Percentiles rank a stretch among this genome's conserved stretches.
These are phyloP conservation scores for Hyalella azteca DNA, from an alignment of 2,888 invertebrate genomes.

Conservation along the genomic window DNA sequence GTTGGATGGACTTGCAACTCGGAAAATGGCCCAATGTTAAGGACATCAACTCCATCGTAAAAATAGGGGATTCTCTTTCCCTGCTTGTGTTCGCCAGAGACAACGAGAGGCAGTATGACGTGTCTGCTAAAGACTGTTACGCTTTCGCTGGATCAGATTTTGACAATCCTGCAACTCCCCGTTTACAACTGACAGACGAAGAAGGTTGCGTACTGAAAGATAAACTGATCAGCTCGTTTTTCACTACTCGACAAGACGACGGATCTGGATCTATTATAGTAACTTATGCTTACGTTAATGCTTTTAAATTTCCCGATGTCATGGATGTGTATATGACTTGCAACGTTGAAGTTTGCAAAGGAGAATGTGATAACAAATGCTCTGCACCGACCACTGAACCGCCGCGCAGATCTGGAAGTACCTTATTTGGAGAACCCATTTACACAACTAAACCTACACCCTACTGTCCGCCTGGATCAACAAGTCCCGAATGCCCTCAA, in stretches of 20 bases:
- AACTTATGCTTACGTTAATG: constrained; percentile 59
- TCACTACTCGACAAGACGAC: constrained; percentile 62
- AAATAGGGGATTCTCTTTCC: constrained; percentile 61
- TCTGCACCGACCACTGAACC: constrained; percentile 38
- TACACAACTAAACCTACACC: constrained; percentile 39
- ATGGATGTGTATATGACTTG: constrained; percentile 60
- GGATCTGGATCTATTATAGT: constrained; percentile 67
- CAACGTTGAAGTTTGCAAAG: constrained; percentile 60
- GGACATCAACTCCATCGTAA: constrained; percentile 60
- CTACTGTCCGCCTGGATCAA: constrained; percentile 40
- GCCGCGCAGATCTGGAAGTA: constrained; percentile 43
- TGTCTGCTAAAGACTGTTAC: constrained; percentile 61
- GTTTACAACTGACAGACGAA: constrained; percentile 59
- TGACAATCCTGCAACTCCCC: constrained; percentile 47
- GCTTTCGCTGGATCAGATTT: constrained; percentile 59
- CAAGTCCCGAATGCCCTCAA: constrained; percentile 35
- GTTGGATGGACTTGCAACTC: constrained; percentile 60
- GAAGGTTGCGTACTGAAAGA: constrained; percentile 61
- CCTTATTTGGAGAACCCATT: constrained; percentile 52
- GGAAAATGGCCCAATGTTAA: constrained; percentile 59
- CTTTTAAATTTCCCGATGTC: constrained; percentile 61
- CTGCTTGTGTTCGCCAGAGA: constrained; percentile 60
- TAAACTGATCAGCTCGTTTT: constrained; percentile 60
- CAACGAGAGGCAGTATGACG: constrained; percentile 59
- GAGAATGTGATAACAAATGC: constrained; percentile 59